phyloP scores from a whole-genome alignment of 2,797 vertebrate species.

The Syngnathus rostellatus region DNA sequence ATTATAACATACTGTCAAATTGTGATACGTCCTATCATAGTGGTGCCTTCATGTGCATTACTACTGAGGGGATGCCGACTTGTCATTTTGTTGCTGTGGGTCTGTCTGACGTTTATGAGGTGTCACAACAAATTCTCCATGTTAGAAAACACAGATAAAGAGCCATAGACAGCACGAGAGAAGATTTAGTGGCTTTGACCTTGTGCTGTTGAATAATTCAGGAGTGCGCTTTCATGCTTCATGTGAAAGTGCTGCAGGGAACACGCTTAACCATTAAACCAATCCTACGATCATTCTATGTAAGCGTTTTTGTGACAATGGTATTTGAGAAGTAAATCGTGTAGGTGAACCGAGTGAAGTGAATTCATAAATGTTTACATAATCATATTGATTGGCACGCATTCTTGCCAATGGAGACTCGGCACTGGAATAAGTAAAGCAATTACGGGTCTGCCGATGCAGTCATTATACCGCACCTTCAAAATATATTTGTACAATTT shows the following conservation, averaged over 20 bases:
- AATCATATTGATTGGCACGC: not conserved
- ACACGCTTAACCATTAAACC: constrained; percentile 53
- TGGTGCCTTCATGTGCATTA: constrained; percentile 1
- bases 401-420: not conserved
- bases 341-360: not conserved
- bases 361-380: not conserved
- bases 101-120: constrained; percentile 24
- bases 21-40: not conserved
- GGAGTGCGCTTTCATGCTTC: constrained; percentile 40
- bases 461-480: not conserved
- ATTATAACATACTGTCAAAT: too few species aligned
- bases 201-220: constrained; percentile 65
- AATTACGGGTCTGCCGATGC: not conserved
- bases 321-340: not conserved
- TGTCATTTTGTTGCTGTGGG: constrained; percentile 4
- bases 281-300: constrained; percentile 38
- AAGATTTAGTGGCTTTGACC: constrained; percentile 52
- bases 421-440: not conserved
- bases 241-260: constrained; percentile 56
- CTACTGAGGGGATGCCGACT: not conserved
- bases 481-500: not conserved
- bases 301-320: not conserved
- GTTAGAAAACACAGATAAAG: constrained; percentile 17
- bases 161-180: not conserved
- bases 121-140: constrained; percentile 48